These are phyloP conservation scores for Perizoma flavofasciatum DNA, from an alignment of 2,888 invertebrate genomes.

Conservation along the genomic window DNA sequence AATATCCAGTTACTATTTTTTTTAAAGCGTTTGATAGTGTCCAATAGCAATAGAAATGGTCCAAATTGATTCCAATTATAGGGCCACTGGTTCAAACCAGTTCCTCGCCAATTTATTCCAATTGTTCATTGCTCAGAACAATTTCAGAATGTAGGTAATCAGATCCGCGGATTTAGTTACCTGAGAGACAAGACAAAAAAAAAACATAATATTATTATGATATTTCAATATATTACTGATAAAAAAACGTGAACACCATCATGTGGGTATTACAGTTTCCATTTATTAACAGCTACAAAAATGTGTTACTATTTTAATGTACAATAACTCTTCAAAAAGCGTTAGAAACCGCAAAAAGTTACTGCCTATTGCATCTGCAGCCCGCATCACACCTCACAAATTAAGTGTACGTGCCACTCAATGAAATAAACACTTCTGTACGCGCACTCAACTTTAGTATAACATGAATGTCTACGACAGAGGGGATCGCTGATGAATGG, in stretches of 20 bases:
- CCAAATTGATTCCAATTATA: slow-evolving; percentile 9
- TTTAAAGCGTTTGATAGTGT: too few relatives aligned
- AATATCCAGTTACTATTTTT: too few relatives aligned
- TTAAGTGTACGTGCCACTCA: slow-evolving; percentile 12
- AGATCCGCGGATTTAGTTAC: slow-evolving; percentile 12
- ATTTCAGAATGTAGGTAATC: neutral
- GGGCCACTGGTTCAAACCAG: slow-evolving; percentile 25
- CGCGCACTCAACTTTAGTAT: slow-evolving; percentile 22
- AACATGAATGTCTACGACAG: too few relatives aligned
- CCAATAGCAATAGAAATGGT: slow-evolving; percentile 2
- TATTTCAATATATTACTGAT: too few relatives aligned
- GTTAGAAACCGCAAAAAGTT: slow-evolving; percentile 25
- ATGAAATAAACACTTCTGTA: slow-evolving; percentile 44
- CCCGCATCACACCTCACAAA: slow-evolving; percentile 55
- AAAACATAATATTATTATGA: neutral
- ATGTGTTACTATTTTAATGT: too few relatives aligned
- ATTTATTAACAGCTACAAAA: too few relatives aligned
- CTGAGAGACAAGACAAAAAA: slow-evolving; percentile 9
- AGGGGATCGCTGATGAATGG: neutral
- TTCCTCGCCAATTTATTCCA: slow-evolving; percentile 24
- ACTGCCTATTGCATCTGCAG: slow-evolving; percentile 52
- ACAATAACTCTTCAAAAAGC: slow-evolving; percentile 14
- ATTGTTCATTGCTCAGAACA: slow-evolving; percentile 12
- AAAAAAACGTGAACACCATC: too few relatives aligned
- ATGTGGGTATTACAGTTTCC: too few relatives aligned